Evolutionary conservation across 2,888 invertebrate genomes (phyloP).

Genomic region (Eristalinus sepulchralis): DNA sequence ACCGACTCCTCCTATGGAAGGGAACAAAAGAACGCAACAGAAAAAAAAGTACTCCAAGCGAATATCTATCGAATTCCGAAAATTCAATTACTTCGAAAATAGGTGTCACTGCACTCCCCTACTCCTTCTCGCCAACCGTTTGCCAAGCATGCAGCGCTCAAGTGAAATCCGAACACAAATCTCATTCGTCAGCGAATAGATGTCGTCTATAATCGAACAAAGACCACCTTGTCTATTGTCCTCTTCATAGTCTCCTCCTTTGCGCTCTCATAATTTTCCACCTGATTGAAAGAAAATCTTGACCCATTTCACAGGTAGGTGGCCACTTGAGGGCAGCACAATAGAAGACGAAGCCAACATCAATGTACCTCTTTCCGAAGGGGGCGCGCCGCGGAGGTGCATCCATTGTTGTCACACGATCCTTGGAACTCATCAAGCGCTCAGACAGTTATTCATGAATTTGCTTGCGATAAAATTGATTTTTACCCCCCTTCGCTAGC

Average conservation of each 20-base stretch:
- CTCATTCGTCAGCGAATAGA: conserved; percentile 3
- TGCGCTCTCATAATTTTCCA: background rate
- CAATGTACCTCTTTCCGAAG: background rate
- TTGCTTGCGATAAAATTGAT: background rate
- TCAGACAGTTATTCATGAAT: background rate
- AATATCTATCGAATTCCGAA: background rate
- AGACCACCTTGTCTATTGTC: background rate
- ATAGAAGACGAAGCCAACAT: background rate
- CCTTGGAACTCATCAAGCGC: background rate
- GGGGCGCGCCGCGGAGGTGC: background rate
- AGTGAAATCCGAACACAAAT: conserved; percentile 1
- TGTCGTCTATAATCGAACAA: conserved; percentile 1
- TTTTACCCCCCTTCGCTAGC: background rate
- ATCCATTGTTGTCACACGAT: background rate
- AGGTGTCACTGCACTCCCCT: background rate
- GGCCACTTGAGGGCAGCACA: background rate
- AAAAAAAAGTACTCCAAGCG: background rate
- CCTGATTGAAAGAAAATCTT: background rate
- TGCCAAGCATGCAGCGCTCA: background rate
- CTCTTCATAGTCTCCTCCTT: background rate
- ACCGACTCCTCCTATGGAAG: background rate
- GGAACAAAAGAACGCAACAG: too few relatives aligned
- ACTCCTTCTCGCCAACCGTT: background rate
- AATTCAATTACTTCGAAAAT: background rate
- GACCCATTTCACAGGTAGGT: background rate